phyloP scores from a whole-genome alignment of 2,797 vertebrate species.

The Lithobates pipiens region DNA sequence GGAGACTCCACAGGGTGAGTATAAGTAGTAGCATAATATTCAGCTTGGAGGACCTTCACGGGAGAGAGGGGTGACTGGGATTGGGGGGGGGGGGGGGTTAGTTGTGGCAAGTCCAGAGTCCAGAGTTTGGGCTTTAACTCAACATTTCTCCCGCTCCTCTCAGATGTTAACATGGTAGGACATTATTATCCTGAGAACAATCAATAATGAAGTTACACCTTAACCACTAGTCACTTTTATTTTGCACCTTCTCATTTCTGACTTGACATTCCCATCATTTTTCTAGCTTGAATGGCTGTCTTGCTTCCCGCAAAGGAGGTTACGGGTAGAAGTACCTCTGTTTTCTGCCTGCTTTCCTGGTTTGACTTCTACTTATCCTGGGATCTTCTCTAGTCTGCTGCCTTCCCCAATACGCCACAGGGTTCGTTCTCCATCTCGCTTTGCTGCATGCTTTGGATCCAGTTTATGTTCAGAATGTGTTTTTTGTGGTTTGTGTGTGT shows the following conservation, averaged over 20 bases:
- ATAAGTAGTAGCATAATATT: background rate
- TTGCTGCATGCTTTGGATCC: background rate
- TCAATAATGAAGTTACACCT: background rate
- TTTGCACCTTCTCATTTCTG: constrained; percentile 31
- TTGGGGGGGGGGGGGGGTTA: too few relatives aligned
- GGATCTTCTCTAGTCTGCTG: constrained; percentile 21
- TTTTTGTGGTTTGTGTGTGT: background rate
- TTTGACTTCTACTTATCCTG: constrained; percentile 11
- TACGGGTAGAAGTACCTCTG: background rate
- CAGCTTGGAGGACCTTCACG: background rate
- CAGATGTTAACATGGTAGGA: too few relatives aligned
- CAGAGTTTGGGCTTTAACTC: too few relatives aligned
- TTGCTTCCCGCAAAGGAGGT: constrained; percentile 4
- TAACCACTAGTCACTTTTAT: background rate
- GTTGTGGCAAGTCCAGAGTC: background rate
- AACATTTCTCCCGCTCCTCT: background rate
- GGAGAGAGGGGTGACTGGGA: background rate
- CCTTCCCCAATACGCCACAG: constrained; percentile 8
- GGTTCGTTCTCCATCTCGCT: constrained; percentile 23
- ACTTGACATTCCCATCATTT: constrained; percentile 16
- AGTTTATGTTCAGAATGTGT: background rate
- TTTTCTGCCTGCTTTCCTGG: constrained; percentile 29
- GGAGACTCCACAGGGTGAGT: background rate
- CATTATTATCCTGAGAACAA: background rate
- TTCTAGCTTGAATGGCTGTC: constrained; percentile 21